Evolutionary conservation across 1,140 invertebrate genomes (phyloP).

Genomic region (Eriosoma lanigerum): DNA sequence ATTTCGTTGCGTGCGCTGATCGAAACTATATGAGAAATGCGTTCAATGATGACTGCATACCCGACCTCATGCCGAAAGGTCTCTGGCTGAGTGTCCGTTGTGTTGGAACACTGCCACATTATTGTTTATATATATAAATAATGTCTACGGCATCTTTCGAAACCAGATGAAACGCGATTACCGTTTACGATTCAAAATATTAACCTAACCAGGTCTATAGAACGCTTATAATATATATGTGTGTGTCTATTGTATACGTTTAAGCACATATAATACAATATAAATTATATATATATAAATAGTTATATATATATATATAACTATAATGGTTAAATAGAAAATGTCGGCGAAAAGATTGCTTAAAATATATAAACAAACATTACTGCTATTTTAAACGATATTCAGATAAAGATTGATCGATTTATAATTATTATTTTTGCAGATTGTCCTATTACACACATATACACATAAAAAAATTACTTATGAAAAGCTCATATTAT

Average conservation of each 20-base stretch:
- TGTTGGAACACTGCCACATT: conserved; percentile 31
- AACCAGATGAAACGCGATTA: background rate
- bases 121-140: conserved; percentile 11
- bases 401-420: background rate
- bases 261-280: too few relatives aligned
- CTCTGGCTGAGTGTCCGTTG: conserved; percentile 22
- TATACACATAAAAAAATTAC: too few relatives aligned
- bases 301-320: too few relatives aligned
- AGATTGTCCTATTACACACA: too few relatives aligned
- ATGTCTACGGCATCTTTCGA: conserved; percentile 61
- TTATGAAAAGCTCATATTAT: too few relatives aligned
- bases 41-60: background rate
- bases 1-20: background rate
- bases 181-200: background rate
- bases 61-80: conserved; percentile 25
- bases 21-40: conserved; percentile 2
- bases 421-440: background rate
- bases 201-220: background rate
- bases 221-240: too few relatives aligned
- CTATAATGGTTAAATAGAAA: background rate
- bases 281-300: too few relatives aligned
- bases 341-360: background rate
- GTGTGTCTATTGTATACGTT: too few relatives aligned
- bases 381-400: too few relatives aligned
- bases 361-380: too few relatives aligned